phyloP scores from a whole-genome alignment of 2,888 invertebrate species.

The Rosalia funebris region DNA sequence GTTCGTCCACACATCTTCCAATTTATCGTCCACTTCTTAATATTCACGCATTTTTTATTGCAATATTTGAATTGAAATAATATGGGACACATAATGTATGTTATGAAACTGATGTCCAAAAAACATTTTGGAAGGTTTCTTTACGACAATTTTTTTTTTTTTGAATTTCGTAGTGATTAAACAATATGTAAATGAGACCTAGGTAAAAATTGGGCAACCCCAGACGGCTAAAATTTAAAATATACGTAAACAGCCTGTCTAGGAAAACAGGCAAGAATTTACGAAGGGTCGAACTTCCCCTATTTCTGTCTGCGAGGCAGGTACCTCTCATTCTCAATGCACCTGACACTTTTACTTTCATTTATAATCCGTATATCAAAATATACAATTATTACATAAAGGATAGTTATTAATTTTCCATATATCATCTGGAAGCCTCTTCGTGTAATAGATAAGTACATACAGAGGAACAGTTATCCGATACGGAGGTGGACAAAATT shows the following conservation, averaged over 20 bases:
- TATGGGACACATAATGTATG: too few relatives aligned
- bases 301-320: slow-evolving; percentile 23
- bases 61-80: too few relatives aligned
- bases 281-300: slow-evolving; percentile 24
- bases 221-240: slow-evolving; percentile 16
- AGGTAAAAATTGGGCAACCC: slow-evolving; percentile 22
- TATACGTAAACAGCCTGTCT: slow-evolving; percentile 21
- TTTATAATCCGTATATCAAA: neutral
- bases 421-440: neutral
- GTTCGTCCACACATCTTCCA: too few relatives aligned
- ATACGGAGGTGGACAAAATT: neutral
- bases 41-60: too few relatives aligned
- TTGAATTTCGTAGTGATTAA: neutral
- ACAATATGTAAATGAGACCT: neutral
- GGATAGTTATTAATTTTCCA: neutral
- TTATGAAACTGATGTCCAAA: too few relatives aligned
- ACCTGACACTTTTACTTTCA: slow-evolving; percentile 25
- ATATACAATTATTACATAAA: neutral
- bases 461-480: neutral
- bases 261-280: slow-evolving; percentile 21
- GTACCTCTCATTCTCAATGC: slow-evolving; percentile 17
- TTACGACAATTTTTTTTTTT: too few relatives aligned
- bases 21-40: too few relatives aligned
- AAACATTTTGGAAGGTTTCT: too few relatives aligned
- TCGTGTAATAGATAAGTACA: neutral